phyloP scores from a whole-genome alignment of 2,113 vertebrate species.

The Chrysemys picta region DNA sequence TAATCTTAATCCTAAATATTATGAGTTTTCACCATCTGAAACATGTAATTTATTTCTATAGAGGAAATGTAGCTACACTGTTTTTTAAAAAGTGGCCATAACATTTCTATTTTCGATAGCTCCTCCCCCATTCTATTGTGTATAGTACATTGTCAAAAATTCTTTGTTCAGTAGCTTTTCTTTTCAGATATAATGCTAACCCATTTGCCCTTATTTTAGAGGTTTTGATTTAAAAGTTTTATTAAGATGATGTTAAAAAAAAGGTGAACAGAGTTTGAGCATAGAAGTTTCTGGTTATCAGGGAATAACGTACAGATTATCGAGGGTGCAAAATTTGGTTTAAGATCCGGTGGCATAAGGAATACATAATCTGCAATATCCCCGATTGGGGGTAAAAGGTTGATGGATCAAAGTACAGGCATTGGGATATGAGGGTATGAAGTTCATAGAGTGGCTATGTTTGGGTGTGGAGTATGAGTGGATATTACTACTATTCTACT shows the following conservation, averaged over 20 bases:
- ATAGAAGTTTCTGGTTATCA: no score
- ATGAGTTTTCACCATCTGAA: conserved; percentile 63
- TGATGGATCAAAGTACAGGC: no score
- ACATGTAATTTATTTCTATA: conserved; percentile 52
- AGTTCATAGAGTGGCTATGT: no score
- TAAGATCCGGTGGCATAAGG: no score
- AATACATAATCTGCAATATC: no score
- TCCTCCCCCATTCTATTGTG: background rate
- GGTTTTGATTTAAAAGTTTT: background rate
- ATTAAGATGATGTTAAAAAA: no score
- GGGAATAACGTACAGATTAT: no score
- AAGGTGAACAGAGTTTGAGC: no score
- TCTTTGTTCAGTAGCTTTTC: background rate
- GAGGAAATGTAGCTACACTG: background rate
- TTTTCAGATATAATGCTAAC: background rate
- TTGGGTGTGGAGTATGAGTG: no score
- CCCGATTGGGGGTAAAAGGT: no score
- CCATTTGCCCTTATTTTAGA: background rate
- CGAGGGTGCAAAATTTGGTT: no score
- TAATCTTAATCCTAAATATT: conserved; percentile 58
- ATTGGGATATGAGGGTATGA: no score
- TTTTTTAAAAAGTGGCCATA: background rate
- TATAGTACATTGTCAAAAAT: background rate
- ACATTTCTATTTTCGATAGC: background rate
- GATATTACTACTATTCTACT: background rate